Evolutionary conservation across 2,888 invertebrate species (phyloP), one percentile per base, ranked within the genome.

Genomic region (Epistrophe grossulariae): DNA sequence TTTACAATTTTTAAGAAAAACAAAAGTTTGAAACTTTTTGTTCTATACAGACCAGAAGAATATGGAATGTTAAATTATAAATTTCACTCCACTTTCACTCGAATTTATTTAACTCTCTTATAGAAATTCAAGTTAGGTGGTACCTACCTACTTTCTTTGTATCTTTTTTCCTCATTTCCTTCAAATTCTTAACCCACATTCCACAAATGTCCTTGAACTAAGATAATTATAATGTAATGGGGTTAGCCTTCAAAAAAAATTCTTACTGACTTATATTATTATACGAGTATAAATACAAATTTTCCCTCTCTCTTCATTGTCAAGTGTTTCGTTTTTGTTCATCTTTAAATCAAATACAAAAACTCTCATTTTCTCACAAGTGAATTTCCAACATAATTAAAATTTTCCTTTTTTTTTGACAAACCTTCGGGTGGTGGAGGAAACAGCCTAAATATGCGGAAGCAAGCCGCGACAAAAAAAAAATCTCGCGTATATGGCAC

Each of bases 401-500:
- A 52, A 35, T 55, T 31, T 57, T 66, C 24, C 43, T 19, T 40
- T 59, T 17, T 10, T n/a, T 24, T n/a, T n/a, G n/a, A n/a, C 13
- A 19, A 2, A 31, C 19, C 40, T 68, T 52, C 13, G 11, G 57
- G 50, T 60, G 11, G 15, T 64, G n/a, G 15, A 48, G 52, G 15
- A 52, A 68, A 19, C 74, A 31, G 50, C 57, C 74, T 79, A 79
- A 84, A 80, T 77, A 80, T 85, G 78, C 84, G 77, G 78, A 85
- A 85, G 78, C 78, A 85, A 17, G 66, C 28, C 85, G 85, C 73
- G 81, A 85, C 73, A 85, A 84, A 80, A 68, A 52, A 24, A 24
- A 24, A n/a, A 52, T 66, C 77, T 68, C 45, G 28, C 38, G 52
- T 68, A 76, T 72, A 59, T n/a, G n/a, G 17, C 19, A 60, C 1